Evolutionary conservation across 2,797 vertebrate genomes (phyloP).

Genomic region (Clamator glandarius): DNA sequence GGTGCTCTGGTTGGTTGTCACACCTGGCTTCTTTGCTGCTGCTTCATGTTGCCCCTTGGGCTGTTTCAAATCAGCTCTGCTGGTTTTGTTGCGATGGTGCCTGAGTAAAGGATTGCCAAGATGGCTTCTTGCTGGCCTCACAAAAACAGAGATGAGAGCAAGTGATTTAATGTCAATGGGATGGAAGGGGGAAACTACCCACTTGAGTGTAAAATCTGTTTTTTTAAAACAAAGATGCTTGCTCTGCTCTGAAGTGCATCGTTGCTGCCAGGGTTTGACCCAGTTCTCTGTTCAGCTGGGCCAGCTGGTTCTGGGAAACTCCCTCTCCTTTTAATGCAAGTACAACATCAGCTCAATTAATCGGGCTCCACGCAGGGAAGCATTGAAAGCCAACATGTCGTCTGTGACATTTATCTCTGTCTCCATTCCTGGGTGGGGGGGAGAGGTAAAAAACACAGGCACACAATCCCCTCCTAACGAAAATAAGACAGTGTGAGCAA

Average conservation of each 20-base stretch:
- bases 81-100: background rate
- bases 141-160: background rate
- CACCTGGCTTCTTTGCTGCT: background rate
- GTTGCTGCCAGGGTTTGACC: background rate
- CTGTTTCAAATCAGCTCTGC: background rate
- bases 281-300: background rate
- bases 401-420: constrained; percentile 54
- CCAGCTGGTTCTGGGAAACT: background rate
- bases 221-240: background rate
- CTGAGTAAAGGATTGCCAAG: background rate
- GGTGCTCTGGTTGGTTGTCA: background rate
- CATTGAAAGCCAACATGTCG: constrained; percentile 19
- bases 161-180: background rate
- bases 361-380: background rate
- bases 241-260: background rate
- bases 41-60: background rate
- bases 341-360: background rate
- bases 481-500: constrained; percentile 53
- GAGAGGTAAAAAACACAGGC: background rate
- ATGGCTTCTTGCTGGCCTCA: background rate
- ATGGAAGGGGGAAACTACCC: background rate
- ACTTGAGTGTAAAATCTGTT: background rate
- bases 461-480: constrained; percentile 34
- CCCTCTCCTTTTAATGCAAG: background rate
- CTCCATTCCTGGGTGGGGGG: constrained; percentile 17